Conservation (phyloP, 2,888 invertebrate species). For the Taenaris catops region DNA sequence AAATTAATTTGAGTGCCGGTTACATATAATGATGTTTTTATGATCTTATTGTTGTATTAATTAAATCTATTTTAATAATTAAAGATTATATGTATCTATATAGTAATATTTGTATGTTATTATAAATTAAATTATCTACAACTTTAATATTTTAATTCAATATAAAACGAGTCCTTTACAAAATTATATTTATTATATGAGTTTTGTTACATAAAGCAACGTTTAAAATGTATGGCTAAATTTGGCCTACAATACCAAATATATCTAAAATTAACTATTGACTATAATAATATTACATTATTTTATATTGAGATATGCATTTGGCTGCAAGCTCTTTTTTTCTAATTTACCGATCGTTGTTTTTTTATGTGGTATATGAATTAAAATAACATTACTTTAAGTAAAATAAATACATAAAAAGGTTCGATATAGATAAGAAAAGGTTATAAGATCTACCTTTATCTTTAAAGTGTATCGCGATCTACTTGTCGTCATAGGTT, state of each 20-base stretch:
- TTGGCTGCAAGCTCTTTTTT: conserved; percentile 16
- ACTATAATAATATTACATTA: conserved; percentile 9
- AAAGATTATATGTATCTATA: no score
- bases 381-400: background rate
- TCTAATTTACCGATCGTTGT: background rate
- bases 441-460: no score
- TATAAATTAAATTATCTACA: no score
- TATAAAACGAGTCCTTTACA: background rate
- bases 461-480: no score
- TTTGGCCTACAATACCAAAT: conserved; percentile 12
- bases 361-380: background rate
- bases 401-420: background rate
- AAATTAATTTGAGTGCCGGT: no score
- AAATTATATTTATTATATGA: conserved; percentile 1
- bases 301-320: conserved; percentile 19
- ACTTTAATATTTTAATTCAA: no score
- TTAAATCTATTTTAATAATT: no score
- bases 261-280: conserved; percentile 9
- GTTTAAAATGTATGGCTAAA: conserved; percentile 10
- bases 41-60: no score
- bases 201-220: conserved; percentile 2
- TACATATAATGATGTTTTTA: no score
- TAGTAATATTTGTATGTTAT: no score
- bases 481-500: no score
- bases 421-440: background rate